Evolutionary conservation across 2,797 vertebrate genomes (phyloP), one percentile per base, ranked within the genome.

Genomic region (Vireo griseus): DNA sequence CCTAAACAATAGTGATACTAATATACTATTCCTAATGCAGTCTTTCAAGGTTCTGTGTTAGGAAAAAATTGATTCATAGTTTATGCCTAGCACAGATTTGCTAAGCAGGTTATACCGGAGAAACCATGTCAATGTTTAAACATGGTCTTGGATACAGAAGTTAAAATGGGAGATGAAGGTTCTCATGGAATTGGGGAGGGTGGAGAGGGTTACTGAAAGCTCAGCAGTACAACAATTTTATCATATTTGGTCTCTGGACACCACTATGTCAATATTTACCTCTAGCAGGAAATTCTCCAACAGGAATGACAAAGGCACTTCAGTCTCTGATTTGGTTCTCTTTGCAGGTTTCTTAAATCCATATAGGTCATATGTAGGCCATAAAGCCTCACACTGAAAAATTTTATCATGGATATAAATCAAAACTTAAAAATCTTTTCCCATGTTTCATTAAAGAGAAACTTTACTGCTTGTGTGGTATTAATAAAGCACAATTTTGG

Each of bases 331-430:
- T 48, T 75, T 68, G 15, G 6, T 8, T 24, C 18, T 61, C 5
- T 31, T 67, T 55, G 31, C 1, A 0, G 0, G 2, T 37, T 50
- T 37, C 4, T 48, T 48, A 48, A 17, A 48, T n/a, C 6, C 11
- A 10, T 29, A 18, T 20, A 31, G 5, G 37, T 78, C 2, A 11
- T 52, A 54, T 11, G 10, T 25, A 59, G 28, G 16, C 35, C 48
- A 63, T 72, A 65, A 65, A 75, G 42, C 26, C 9, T 84, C 25
- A 61, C 3, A 31, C 5, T 52, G 44, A n/a, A 82, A 85, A 55
- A 54, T 26, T 65, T 68, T 76, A 54, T 22, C 17, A 28, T 13
- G 33, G 12, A n/a, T 51, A 40, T n/a, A n/a, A 48, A 62, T 47
- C 55, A 63, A 88, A 66, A 11, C 4, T 44, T 50, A 4, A 6